These are phyloP conservation scores for Oncorhynchus gorbuscha DNA, from an alignment of 2,113 vertebrate genomes.

Conservation along the genomic window DNA sequence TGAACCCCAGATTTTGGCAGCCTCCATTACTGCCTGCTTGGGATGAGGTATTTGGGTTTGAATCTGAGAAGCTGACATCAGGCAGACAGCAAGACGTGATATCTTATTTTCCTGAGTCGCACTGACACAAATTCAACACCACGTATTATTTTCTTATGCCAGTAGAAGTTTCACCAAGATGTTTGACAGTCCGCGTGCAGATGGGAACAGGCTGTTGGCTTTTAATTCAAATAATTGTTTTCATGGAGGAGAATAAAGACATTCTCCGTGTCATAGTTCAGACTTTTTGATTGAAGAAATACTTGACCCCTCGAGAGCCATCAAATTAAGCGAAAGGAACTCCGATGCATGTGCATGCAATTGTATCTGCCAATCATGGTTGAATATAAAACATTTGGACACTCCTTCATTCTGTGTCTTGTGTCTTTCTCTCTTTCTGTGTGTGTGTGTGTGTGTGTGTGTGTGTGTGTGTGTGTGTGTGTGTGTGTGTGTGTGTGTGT, in stretches of 20 bases:
- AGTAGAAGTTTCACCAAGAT: slow-evolving; percentile 74
- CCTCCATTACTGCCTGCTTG: slow-evolving; percentile 80
- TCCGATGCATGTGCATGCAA: slow-evolving; percentile 73
- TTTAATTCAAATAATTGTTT: slow-evolving; percentile 83
- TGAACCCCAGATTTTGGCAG: slow-evolving; percentile 87
- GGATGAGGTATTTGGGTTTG: slow-evolving; percentile 88
- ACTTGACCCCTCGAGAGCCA: slow-evolving; percentile 66
- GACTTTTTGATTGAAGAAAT: slow-evolving; percentile 73
- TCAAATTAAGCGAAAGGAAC: slow-evolving; percentile 68
- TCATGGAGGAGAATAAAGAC: slow-evolving; percentile 78
- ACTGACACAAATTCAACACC: slow-evolving; percentile 94
- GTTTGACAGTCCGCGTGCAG: slow-evolving; percentile 78
- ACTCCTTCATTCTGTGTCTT: slow-evolving; percentile 25
- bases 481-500: slow-evolving; percentile 9
- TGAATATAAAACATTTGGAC: slow-evolving; percentile 70
- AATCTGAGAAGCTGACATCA: slow-evolving; percentile 92
- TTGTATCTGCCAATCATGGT: slow-evolving; percentile 71
- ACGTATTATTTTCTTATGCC: slow-evolving; percentile 92
- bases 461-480: slow-evolving; percentile 12
- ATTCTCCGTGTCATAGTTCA: slow-evolving; percentile 80
- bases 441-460: slow-evolving; percentile 16
- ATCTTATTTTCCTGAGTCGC: slow-evolving; percentile 96
- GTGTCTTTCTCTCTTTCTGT: neutral
- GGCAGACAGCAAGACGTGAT: slow-evolving; percentile 97
- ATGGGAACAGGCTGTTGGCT: slow-evolving; percentile 81